Conservation (phyloP, 2,797 vertebrate species). For the Varecia variegata region DNA sequence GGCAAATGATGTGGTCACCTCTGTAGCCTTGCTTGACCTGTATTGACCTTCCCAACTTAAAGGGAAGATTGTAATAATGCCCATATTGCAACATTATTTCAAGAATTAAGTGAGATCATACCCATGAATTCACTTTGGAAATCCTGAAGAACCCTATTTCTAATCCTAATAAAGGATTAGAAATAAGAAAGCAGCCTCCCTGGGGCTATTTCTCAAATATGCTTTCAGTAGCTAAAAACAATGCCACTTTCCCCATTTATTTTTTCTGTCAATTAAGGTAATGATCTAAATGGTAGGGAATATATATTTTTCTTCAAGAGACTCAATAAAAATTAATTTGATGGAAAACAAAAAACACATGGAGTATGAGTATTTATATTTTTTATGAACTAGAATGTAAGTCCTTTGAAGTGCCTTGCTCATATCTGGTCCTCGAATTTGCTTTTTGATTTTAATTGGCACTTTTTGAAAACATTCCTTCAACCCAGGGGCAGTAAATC, state of each 20-base stretch:
- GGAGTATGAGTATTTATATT: not conserved
- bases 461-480: not conserved
- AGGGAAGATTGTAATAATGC: not conserved
- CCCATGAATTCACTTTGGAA: not conserved
- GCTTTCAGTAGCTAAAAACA: not conserved
- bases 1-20: not conserved
- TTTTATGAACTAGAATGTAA: not conserved
- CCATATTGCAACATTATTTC: not conserved
- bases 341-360: not conserved
- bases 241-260: not conserved
- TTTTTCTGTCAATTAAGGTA: not conserved
- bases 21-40: not conserved
- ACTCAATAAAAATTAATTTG: not conserved
- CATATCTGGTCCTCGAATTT: not conserved
- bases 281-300: not conserved
- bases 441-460: slow-evolving; percentile 6
- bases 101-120: slow-evolving; percentile 12
- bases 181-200: not conserved
- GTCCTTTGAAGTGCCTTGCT: not conserved
- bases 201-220: not conserved
- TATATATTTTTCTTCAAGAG: not conserved
- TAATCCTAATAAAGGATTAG: not conserved
- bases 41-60: not conserved
- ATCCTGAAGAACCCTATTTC: not conserved
- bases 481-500: not conserved